Conservation (phyloP, 2,113 vertebrate genomes). For the Polypterus senegalus region DNA sequence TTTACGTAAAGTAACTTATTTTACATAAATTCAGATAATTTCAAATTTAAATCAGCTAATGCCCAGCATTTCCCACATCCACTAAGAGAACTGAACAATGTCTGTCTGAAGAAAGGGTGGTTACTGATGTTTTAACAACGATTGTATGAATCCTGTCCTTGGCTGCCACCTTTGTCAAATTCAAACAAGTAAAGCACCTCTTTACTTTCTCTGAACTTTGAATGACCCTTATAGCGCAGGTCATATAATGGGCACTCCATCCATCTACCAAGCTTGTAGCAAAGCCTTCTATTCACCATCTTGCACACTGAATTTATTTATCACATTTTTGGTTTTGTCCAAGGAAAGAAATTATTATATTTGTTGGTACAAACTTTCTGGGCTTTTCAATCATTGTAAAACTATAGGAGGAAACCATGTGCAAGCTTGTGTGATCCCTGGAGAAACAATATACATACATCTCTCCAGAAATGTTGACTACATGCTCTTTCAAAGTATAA, state of each 20-base stretch:
- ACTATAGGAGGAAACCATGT: not conserved
- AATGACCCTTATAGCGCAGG: constrained; percentile 29
- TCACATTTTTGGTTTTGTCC: not conserved
- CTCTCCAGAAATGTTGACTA: not conserved
- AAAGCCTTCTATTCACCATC: not conserved
- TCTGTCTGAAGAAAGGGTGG: not conserved
- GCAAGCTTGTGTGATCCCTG: not conserved
- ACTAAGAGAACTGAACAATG: no score
- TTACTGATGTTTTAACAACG: constrained; percentile 11
- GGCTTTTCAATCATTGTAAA: not conserved
- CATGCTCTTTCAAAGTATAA: not conserved
- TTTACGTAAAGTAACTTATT: no score
- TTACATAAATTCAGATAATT: no score
- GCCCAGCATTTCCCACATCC: no score
- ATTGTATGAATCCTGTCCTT: constrained; percentile 15
- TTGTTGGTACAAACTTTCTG: no score
- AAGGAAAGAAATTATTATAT: not conserved
- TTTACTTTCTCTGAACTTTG: constrained; percentile 31
- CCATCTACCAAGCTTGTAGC: not conserved
- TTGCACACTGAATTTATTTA: not conserved
- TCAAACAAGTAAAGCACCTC: not conserved
- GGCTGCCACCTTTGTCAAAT: constrained; percentile 8
- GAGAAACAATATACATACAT: not conserved
- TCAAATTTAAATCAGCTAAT: no score
- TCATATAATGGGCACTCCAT: not conserved